These are phyloP conservation scores for Argynnis bischoffii DNA, from an alignment of 2,888 invertebrate species.

Conservation along the genomic window DNA sequence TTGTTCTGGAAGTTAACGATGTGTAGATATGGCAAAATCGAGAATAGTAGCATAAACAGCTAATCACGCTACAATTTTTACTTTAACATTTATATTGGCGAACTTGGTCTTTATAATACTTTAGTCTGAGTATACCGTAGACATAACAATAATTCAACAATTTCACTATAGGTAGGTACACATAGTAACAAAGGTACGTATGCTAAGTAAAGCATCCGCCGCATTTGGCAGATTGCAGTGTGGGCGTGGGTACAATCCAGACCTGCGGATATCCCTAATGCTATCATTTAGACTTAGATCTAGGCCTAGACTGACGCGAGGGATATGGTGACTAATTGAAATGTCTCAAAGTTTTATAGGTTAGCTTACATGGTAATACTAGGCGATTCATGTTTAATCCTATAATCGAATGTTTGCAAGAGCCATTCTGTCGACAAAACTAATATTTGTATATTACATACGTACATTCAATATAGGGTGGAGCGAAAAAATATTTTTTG, in stretches of 20 bases:
- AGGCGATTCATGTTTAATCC: background rate
- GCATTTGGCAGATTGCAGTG: constrained; percentile 48
- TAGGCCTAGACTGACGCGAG: constrained; percentile 12
- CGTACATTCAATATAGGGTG: too few relatives aligned
- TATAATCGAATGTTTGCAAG: background rate
- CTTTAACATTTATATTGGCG: too few relatives aligned
- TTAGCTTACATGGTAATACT: background rate
- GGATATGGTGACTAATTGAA: constrained; percentile 16
- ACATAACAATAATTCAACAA: background rate
- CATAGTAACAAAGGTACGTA: constrained; percentile 14
- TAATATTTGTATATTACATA: background rate
- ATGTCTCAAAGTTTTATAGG: constrained; percentile 4
- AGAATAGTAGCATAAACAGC: too few relatives aligned
- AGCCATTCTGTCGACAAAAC: background rate
- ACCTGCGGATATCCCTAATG: constrained; percentile 32
- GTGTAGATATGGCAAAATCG: too few relatives aligned
- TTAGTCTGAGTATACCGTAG: too few relatives aligned
- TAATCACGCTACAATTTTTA: too few relatives aligned
- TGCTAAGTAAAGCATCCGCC: constrained; percentile 30
- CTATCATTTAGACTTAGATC: constrained; percentile 13
- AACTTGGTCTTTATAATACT: too few relatives aligned
- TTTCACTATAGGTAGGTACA: background rate
- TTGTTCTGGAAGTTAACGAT: too few relatives aligned
- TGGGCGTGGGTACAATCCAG: constrained; percentile 51
- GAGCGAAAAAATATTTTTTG: too few relatives aligned